Conservation (phyloP, 2,113 vertebrate genomes). For the human region GRCh38 chr17:56263501-56264000, state of each 20-base stretch:
- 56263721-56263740: slow-evolving; percentile 72
- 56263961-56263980: slow-evolving; percentile 76
- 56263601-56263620: slow-evolving; percentile 88
- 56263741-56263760: slow-evolving; percentile 81
- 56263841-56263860: slow-evolving; percentile 63
- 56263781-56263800: slow-evolving; percentile 85
- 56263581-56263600: slow-evolving; percentile 87
- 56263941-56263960: slow-evolving; percentile 73
- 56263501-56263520: slow-evolving; percentile 91
- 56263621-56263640: slow-evolving; percentile 84
- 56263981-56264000: background rate
- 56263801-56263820: slow-evolving; percentile 84
- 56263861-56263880: slow-evolving; percentile 1
- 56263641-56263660: slow-evolving; percentile 85
- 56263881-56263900: background rate
- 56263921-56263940: slow-evolving; percentile 73
- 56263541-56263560: slow-evolving; percentile 91
- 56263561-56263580: slow-evolving; percentile 85
- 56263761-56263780: slow-evolving; percentile 82
- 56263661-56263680: slow-evolving; percentile 88
- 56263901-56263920: slow-evolving; percentile 63
- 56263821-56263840: slow-evolving; percentile 79
- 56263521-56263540: slow-evolving; percentile 91
- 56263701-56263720: slow-evolving; percentile 81
- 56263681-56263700: slow-evolving; percentile 88